A percentile compares a stretch with the other conserved stretches of the same genome.
Conservation (phyloP, 2,113 vertebrate genomes). For the Nematolebias whitei region DNA sequence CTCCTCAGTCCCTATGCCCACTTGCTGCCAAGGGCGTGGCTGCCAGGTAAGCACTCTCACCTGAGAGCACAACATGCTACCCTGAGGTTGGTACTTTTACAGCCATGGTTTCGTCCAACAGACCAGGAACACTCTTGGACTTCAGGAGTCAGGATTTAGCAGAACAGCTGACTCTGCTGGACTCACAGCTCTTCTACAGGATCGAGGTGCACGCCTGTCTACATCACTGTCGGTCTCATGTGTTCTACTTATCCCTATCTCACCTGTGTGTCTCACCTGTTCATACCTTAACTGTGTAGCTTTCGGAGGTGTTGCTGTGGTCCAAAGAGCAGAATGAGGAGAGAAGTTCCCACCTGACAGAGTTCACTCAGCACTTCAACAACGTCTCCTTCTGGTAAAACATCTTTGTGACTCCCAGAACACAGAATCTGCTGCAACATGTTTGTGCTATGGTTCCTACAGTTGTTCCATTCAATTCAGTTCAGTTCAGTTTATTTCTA, state of each 20-base stretch:
- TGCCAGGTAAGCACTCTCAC: slow-evolving; percentile 82
- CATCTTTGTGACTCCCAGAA: neutral
- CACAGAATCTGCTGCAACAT: no score
- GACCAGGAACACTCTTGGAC: slow-evolving; percentile 92
- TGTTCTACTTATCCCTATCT: neutral
- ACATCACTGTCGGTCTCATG: neutral
- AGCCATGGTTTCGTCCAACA: slow-evolving; percentile 44
- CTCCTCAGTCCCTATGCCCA: slow-evolving; percentile 85
- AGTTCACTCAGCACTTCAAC: slow-evolving; percentile 98
- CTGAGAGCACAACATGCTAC: neutral
- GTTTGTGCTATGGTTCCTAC: no score
- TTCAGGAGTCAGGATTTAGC: slow-evolving; percentile 95
- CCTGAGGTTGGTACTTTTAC: neutral
- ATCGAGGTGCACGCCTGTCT: slow-evolving; percentile 87
- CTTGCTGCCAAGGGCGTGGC: slow-evolving; percentile 90
- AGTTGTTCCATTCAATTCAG: no score
- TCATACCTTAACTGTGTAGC: slow-evolving; percentile 69
- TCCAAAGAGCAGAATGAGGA: slow-evolving; percentile 97
- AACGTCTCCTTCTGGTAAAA: slow-evolving; percentile 96
- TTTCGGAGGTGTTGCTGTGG: slow-evolving; percentile 94
- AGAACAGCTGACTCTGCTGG: slow-evolving; percentile 92
- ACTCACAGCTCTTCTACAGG: slow-evolving; percentile 92
- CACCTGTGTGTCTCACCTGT: slow-evolving; percentile 1
- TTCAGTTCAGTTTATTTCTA: no score
- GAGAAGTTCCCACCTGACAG: slow-evolving; percentile 92